Conservation (phyloP, 2,797 vertebrate species). For the Harpagifer antarcticus region DNA sequence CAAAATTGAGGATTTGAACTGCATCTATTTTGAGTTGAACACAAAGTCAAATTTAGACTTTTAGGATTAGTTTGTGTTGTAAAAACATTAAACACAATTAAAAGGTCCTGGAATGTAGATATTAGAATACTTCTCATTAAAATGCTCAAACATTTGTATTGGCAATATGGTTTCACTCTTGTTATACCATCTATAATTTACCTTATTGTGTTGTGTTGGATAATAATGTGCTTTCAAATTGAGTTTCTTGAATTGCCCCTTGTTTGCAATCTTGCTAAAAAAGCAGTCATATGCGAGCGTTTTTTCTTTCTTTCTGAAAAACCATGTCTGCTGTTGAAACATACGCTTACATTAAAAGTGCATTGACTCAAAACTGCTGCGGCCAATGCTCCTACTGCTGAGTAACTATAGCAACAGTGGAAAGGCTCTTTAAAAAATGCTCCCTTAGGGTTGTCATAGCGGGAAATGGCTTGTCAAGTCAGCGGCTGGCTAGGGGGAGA, state of each 20-base stretch:
- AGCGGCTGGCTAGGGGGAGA: slow-evolving; percentile 19
- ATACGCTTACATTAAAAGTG: slow-evolving; percentile 46
- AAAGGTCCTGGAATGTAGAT: not conserved
- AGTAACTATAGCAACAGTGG: slow-evolving; percentile 74
- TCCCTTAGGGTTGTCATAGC: slow-evolving; percentile 47
- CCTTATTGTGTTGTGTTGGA: not conserved
- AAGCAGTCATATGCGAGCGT: not conserved
- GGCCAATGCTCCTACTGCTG: slow-evolving; percentile 27
- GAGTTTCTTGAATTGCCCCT: not conserved
- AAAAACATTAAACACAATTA: not conserved
- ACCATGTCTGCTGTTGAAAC: slow-evolving; percentile 21
- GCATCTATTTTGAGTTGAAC: too few species aligned
- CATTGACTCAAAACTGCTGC: slow-evolving; percentile 39
- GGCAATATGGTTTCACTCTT: not conserved
- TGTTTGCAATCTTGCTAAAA: not conserved
- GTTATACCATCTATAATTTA: not conserved
- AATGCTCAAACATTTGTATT: not conserved
- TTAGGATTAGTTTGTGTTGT: not conserved
- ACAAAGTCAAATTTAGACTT: too few species aligned
- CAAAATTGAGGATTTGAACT: too few species aligned
- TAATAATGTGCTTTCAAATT: not conserved
- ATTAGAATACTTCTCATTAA: too few species aligned
- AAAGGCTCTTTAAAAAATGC: slow-evolving; percentile 41
- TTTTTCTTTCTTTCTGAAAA: slow-evolving; percentile 8
- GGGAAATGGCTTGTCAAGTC: slow-evolving; percentile 55